A percentile compares a stretch with the other conserved stretches of the same genome.
phyloP scores from a whole-genome alignment of 2,797 vertebrate genomes.

The Halcyon smyrnensis region DNA sequence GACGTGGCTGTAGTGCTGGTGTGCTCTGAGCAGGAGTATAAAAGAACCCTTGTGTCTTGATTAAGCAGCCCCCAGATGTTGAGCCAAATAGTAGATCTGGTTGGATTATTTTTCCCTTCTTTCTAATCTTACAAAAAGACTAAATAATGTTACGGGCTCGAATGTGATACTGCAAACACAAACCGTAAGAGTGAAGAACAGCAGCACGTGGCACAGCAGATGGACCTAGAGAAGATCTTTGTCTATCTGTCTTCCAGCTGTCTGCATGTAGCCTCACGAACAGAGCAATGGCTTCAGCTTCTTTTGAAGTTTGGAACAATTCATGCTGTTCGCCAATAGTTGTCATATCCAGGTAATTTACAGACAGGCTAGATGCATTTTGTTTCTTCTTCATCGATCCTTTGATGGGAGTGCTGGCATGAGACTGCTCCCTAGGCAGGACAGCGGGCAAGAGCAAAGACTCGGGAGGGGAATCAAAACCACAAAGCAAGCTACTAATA shows the following conservation, averaged over 20 bases:
- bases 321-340: background rate
- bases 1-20: accelerated
- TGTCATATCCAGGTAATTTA: background rate
- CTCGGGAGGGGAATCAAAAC: background rate
- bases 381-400: background rate
- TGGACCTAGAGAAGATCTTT: background rate
- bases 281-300: background rate
- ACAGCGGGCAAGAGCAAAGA: background rate
- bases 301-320: background rate
- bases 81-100: constrained; percentile 1
- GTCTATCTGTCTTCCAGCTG: background rate
- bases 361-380: background rate
- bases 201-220: background rate
- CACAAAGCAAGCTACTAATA: accelerated
- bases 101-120: constrained; percentile 6
- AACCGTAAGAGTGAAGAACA: background rate
- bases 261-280: background rate
- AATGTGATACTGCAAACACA: background rate
- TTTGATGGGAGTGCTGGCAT: background rate
- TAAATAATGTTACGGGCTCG: background rate
- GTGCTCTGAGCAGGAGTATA: background rate
- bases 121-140: constrained; percentile 24
- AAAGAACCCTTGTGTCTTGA: background rate
- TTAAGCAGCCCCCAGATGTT: background rate
- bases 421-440: background rate